Evolutionary conservation across 2,888 invertebrate species (phyloP), one percentile per base, ranked within the genome.

Genomic region (Tubulanus polymorphus): DNA sequence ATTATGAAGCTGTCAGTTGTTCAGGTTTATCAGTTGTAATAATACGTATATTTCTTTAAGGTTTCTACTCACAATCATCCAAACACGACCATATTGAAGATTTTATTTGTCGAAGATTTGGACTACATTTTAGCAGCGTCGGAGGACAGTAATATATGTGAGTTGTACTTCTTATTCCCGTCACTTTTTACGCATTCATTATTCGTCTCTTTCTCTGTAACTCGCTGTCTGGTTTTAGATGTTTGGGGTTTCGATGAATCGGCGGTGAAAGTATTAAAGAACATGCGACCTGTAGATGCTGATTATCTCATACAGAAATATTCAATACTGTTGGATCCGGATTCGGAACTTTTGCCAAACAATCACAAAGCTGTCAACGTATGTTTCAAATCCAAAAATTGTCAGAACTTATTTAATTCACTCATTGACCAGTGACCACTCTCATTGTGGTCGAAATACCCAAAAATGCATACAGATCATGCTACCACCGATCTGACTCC

Each of bases 231-330:
- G 10, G 23, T 59, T 63, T 18, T 60, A 78, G 78, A 78, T 67
- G 72, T 76, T 20, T 77, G 76, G 76, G 78, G 77, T 3, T 78
- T 75, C 71, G 78, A 78, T 60, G 71, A 71, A 35, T 67, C 69
- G 37, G 76, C 76, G 2, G 75, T 76, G 15, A 53, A 50, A n/a
- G 75, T 75, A 2, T 63, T 78, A 32, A 67, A 72, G 61, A 69
- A 69, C 49, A 76, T 76, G 76, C 69, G 70, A 47, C 70, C 73
- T 1, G 70, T 67, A 37, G 74, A 73, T 51, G 58, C 67, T 37
- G 71, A 74, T 47, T 56, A 64, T 41, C 63, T 73, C 50, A 66
- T 71, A 49, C 60, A 60, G 23, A 73, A 70, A 57, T 77, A 68
- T 57, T 70, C 72, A 45, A 70, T 75, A 18, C 61, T 76, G 26